phyloP scores from a whole-genome alignment of 1,140 invertebrate genomes.

The Drosophila suzukii region DNA sequence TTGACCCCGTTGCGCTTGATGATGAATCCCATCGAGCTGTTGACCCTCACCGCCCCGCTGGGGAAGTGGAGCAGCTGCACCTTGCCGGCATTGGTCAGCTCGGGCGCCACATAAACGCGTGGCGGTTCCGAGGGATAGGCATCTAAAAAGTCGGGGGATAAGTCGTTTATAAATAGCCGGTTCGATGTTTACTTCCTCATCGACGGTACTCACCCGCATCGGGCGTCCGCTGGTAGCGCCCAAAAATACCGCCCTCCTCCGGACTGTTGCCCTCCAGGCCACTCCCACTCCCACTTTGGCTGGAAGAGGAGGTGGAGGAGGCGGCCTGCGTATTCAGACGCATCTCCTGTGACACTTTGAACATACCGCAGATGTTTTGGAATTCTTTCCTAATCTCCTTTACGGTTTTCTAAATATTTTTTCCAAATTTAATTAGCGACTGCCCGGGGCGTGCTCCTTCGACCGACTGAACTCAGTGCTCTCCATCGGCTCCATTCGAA shows the following conservation, averaged over 20 bases:
- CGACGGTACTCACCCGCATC: conserved; percentile 72
- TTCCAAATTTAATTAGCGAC: conserved; percentile 37
- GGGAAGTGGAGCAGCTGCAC: conserved; percentile 79
- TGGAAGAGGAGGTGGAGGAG: conserved; percentile 5
- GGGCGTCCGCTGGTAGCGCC: conserved; percentile 81
- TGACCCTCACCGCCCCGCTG: conserved; percentile 69
- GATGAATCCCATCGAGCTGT: conserved; percentile 61
- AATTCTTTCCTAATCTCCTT: conserved; percentile 21
- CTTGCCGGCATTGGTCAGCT: conserved; percentile 73
- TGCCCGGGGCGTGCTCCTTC: conserved; percentile 46
- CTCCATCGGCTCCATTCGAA: conserved; percentile 10
- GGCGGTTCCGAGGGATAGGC: conserved; percentile 72
- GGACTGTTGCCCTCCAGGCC: conserved; percentile 41
- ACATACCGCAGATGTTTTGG: conserved; percentile 59
- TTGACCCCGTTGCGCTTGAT: conserved; percentile 79
- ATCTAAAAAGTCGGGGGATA: conserved; percentile 44
- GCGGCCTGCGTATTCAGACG: conserved; percentile 67
- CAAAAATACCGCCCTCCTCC: conserved; percentile 75
- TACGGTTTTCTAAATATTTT: conserved; percentile 40
- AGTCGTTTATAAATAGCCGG: conserved; percentile 57
- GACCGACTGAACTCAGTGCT: conserved; percentile 47
- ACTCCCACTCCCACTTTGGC: conserved; percentile 30
- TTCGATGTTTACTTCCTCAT: conserved; percentile 59
- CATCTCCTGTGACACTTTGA: conserved; percentile 81
- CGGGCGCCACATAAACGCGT: conserved; percentile 73